Evolutionary conservation across 2,888 invertebrate genomes (phyloP).

Genomic region (Selenia dentaria): DNA sequence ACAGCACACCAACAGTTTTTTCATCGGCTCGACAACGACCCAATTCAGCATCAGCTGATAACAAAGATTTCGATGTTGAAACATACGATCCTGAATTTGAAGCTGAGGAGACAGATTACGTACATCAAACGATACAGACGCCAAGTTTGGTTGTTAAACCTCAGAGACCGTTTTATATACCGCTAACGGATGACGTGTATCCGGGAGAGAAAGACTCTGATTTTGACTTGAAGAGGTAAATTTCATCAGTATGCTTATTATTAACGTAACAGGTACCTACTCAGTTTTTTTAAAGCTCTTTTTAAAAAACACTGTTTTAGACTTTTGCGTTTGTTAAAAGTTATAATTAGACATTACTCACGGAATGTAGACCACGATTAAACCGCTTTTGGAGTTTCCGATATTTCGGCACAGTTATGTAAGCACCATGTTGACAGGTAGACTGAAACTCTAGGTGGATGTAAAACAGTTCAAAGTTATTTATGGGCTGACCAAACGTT

Average conservation of each 20-base stretch:
- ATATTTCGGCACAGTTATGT: too few species aligned
- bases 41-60: slow-evolving; percentile 30
- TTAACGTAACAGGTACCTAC: too few species aligned
- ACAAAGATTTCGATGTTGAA: slow-evolving; percentile 65
- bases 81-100: slow-evolving; percentile 31
- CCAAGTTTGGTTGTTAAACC: slow-evolving; percentile 45
- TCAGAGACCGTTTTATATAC: slow-evolving; percentile 57
- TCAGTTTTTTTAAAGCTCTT: too few species aligned
- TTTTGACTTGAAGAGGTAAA: slow-evolving; percentile 66
- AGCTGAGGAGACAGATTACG: slow-evolving; percentile 45
- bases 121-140: slow-evolving; percentile 37
- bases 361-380: too few species aligned
- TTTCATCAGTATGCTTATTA: slow-evolving; percentile 6
- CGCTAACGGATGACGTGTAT: slow-evolving; percentile 68
- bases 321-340: too few species aligned
- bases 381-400: too few species aligned
- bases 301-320: too few species aligned
- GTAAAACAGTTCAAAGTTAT: too few species aligned
- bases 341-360: too few species aligned
- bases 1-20: neutral
- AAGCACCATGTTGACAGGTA: too few species aligned
- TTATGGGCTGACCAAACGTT: too few species aligned
- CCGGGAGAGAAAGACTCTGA: slow-evolving; percentile 67
- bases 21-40: neutral
- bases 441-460: too few species aligned